phyloP scores from a whole-genome alignment of 2,797 vertebrate species.

The Champsocephalus esox region DNA sequence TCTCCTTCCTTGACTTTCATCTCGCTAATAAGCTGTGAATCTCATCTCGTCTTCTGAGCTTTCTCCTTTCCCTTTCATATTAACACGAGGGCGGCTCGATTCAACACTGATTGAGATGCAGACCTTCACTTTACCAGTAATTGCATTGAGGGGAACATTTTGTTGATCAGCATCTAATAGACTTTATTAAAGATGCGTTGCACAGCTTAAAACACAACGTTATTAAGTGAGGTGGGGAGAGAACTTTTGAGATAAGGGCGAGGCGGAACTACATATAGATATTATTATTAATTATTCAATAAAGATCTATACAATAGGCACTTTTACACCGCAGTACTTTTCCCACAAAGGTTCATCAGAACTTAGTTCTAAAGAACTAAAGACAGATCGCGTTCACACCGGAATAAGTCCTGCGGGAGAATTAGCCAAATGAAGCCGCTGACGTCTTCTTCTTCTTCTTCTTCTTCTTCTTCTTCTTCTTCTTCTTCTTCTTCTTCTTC shows the following conservation, averaged over 20 bases:
- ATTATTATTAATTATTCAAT: constrained; percentile 21
- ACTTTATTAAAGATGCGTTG: constrained; percentile 58
- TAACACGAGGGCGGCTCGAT: constrained; percentile 47
- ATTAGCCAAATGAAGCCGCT: too few species aligned
- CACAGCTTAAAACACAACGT: constrained; percentile 19
- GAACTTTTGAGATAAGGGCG: constrained; percentile 6
- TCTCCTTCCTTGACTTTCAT: constrained; percentile 73
- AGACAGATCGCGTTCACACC: too few species aligned
- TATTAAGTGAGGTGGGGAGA: constrained; percentile 20
- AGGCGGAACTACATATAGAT: not conserved
- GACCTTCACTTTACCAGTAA: constrained; percentile 52
- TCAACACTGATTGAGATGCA: constrained; percentile 61
- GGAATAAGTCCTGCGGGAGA: too few species aligned
- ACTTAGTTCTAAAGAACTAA: too few species aligned
- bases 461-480: too few species aligned
- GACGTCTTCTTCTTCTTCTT: too few species aligned
- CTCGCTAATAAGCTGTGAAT: constrained; percentile 74
- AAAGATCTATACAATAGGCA: not conserved
- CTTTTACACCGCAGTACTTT: too few species aligned
- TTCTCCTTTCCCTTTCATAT: constrained; percentile 55
- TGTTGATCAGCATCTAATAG: constrained; percentile 65
- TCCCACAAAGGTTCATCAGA: too few species aligned
- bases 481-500: too few species aligned
- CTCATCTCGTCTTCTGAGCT: constrained; percentile 61
- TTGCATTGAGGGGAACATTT: constrained; percentile 57